Evolutionary conservation across 2,797 vertebrate genomes (phyloP), one percentile per base, ranked within the genome.

Genomic region (Ptychadena robeensis): DNA sequence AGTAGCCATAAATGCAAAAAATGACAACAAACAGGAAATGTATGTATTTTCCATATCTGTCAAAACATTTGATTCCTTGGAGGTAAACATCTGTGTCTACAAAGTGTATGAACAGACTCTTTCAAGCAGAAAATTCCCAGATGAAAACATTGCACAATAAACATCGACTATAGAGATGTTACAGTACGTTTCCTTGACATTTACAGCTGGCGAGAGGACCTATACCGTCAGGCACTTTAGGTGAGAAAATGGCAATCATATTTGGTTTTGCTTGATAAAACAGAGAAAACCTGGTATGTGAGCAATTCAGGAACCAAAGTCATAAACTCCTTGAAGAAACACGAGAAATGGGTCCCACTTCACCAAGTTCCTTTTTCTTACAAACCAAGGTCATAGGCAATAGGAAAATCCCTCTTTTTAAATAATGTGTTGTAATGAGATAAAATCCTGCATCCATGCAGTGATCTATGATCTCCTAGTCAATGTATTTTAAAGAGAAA

Each of bases 31-130:
- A 53, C 44, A 8, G 44, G 44, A 22, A 53, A 53, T 53, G 4
- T 53, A 53, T 53, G 18, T 4, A 53, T 4, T 53, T 53, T 53
- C 18, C 18, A 53, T 53, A 53, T 18, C 44, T 53, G 44, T 53
- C 44, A 53, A 53, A 53, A 53, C 44, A 53, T 53, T 53, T 25
- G 59, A 61, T 61, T 61, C 59, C n/a, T 28, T 61, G n/a, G 59
- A 61, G 59, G 59, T 25, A 61, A 28, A 28, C 59, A 61, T 61
- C 59, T 61, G 59, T 12, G 59, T 61, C 27, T 61, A 2, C n/a
- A 61, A 61, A 25, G 57, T 61, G n/a, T 61, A 61, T 9, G 27
- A 0, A 28, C 59, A 61, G 59, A 61, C 0, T 8, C 9, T 61
- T 61, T 61, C 59, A 61, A 61, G 59, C 59, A 61, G 59, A 61